Evolutionary conservation across 2,113 vertebrate genomes (phyloP), one percentile per base, ranked within the genome.

Genomic region (Apodemus speciosus): DNA sequence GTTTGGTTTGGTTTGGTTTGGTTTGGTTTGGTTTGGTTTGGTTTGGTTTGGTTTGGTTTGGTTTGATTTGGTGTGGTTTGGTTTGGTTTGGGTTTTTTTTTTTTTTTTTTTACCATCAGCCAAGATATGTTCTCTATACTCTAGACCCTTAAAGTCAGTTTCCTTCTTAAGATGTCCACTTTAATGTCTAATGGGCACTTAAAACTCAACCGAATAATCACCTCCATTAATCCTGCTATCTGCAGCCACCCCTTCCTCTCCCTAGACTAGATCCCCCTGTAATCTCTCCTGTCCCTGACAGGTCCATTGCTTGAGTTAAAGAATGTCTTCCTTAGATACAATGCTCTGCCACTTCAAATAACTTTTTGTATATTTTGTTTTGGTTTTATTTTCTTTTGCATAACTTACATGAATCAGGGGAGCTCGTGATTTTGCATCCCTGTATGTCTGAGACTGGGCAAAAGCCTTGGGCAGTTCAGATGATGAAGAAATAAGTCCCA

Each of bases 81-180:
- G n/a, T n/a, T n/a, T n/a, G n/a, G n/a, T n/a, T n/a, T n/a, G n/a
- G n/a, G n/a, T n/a, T n/a, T n/a, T n/a, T n/a, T 56, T 56, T 2
- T 56, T 56, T 56, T 13, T 46, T 9, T 73, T 25, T 94, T 94
- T n/a, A 84, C 27, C 60, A 35, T 95, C 46, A 71, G 7, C 58
- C 64, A 64, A 95, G 35, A 86, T 13, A 60, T 79, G 64, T 13
- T 49, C n/a, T 51, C 81, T 86, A 30, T 93, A 92, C 40, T 84
- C 56, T 15, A 93, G 77, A 58, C 40, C 16, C 68, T 66, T 43
- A 89, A 87, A 81, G 94, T 21, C 75, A 92, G 32, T 10, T 51
- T 40, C 49, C 77, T 68, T 73, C 73, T 66, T 81, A 69, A 49
- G 58, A 72, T 76, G 51, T 73, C 73, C 13, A 16, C 25, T 53